Percentiles rank a stretch among this genome's conserved stretches.
Evolutionary conservation across 2,113 vertebrate species (phyloP).

Genomic region (Epinephelus fuscoguttatus): DNA sequence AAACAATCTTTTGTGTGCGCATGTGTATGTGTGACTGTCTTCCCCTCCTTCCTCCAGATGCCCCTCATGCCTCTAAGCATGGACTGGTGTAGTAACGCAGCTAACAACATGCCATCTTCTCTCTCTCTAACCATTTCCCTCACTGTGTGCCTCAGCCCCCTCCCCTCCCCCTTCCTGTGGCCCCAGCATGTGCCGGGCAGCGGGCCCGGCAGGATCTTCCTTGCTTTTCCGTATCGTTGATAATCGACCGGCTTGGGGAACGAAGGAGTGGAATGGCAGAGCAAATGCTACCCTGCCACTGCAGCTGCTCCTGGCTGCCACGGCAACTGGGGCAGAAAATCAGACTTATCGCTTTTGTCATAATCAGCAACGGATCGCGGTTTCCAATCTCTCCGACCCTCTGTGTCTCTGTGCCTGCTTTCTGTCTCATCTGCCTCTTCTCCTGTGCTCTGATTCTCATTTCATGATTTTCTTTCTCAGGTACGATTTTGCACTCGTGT

Average conservation of each 20-base stretch:
- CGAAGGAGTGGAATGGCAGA: constrained; percentile 43
- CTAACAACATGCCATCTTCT: constrained; percentile 28
- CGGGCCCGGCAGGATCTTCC: constrained; percentile 54
- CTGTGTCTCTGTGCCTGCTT: constrained; percentile 21
- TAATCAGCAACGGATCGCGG: constrained; percentile 57
- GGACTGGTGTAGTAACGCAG: constrained; percentile 31
- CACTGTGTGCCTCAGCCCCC: not conserved
- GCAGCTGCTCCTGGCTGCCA: constrained; percentile 76
- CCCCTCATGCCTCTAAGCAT: constrained; percentile 29
- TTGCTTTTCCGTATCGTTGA: constrained; percentile 72
- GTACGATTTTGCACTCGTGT: not conserved
- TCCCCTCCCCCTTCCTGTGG: not conserved
- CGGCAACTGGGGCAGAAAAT: constrained; percentile 84
- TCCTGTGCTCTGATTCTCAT: not conserved
- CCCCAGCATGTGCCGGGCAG: constrained; percentile 46
- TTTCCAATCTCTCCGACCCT: constrained; percentile 27
- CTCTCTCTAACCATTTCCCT: not conserved
- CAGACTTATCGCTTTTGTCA: constrained; percentile 66
- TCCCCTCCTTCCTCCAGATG: not conserved
- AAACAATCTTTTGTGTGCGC: not conserved
- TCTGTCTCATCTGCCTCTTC: not conserved
- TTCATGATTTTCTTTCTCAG: constrained; percentile 6
- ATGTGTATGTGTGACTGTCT: not conserved
- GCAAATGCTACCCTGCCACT: constrained; percentile 55
- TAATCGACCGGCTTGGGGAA: constrained; percentile 72